phyloP scores from a whole-genome alignment of 2,113 vertebrate genomes.

The Sterrhoptilus dennistouni region DNA sequence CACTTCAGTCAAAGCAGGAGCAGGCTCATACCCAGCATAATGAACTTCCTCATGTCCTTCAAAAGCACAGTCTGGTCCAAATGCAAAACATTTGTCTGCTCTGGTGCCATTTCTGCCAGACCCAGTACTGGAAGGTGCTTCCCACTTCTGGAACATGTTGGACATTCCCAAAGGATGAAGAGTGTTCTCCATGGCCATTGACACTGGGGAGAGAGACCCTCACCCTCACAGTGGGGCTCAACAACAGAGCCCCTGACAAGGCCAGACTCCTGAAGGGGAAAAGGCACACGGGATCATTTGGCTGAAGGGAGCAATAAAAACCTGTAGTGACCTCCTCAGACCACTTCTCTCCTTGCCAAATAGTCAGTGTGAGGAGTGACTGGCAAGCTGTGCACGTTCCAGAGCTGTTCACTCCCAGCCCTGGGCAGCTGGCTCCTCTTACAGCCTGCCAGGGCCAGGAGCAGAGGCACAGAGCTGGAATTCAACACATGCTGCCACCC shows the following conservation, averaged over 20 bases:
- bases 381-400: accelerated
- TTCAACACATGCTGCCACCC: accelerated
- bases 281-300: background rate
- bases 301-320: background rate
- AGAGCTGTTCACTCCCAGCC: background rate
- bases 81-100: background rate
- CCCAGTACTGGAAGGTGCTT: background rate
- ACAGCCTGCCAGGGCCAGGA: background rate
- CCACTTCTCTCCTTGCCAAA: background rate
- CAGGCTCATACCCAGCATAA: background rate
- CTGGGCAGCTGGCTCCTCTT: background rate
- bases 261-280: background rate
- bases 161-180: background rate
- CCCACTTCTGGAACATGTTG: background rate
- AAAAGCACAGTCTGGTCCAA: background rate
- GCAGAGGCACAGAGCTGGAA: background rate
- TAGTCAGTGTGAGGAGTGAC: accelerated
- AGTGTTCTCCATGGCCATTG: background rate
- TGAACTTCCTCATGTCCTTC: slow-evolving; percentile 4
- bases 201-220: background rate
- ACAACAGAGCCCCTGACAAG: background rate
- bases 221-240: accelerated
- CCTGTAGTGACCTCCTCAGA: background rate
- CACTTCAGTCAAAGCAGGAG: slow-evolving; percentile 6
- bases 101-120: background rate